Evolutionary conservation across 2,797 vertebrate genomes (phyloP), one percentile per base, ranked within the genome.

Genomic region (Melanotaenia pygmaea): DNA sequence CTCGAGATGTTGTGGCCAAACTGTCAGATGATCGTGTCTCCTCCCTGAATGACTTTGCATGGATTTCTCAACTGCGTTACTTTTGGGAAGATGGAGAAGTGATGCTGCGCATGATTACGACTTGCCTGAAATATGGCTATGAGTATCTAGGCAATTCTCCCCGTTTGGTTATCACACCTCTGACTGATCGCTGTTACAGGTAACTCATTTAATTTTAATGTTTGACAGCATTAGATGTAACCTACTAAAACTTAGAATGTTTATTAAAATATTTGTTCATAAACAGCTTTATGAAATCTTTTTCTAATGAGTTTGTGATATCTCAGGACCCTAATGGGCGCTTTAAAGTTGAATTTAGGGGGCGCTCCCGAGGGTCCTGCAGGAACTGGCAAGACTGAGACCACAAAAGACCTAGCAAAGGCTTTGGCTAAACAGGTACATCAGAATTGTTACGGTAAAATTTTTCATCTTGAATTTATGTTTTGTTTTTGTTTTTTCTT

Each of bases 351-450:
- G 82, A 97, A 94, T 86, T 95, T 98, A 79, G 97, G 97, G 20
- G 97, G 97, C 57, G 97, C 97, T 77, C 97, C 97, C n/a, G 97
- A 98, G 88, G 97, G 97, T 37, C 97, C 97, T 34, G 97, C 97
- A 65, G 97, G 97, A 63, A 99, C 97, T 66, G 97, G 97, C 67
- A 99, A 98, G 92, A 99, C 97, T 28, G 97, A 99, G 92, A 99
- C 97, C 67, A 98, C 96, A 20, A 99, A 99, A 93, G 97, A 99
- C 90, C 90, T 99, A 69, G 97, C 97, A 64, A 99, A 98, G 94
- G 97, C 97, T n/a, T 90, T 99, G 74, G 97, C 97, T 80, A 99
- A 99, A 80, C 97, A 99, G 96, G 97, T 98, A 91, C 0, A 57
- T 12, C 34, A 38, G 53, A 68, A 16, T 0, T 11, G 35, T 32